Percentiles rank a stretch among this genome's conserved stretches.
Evolutionary conservation across 2,888 invertebrate genomes (phyloP).

Genomic region (Acanthosepion esculentum): DNA sequence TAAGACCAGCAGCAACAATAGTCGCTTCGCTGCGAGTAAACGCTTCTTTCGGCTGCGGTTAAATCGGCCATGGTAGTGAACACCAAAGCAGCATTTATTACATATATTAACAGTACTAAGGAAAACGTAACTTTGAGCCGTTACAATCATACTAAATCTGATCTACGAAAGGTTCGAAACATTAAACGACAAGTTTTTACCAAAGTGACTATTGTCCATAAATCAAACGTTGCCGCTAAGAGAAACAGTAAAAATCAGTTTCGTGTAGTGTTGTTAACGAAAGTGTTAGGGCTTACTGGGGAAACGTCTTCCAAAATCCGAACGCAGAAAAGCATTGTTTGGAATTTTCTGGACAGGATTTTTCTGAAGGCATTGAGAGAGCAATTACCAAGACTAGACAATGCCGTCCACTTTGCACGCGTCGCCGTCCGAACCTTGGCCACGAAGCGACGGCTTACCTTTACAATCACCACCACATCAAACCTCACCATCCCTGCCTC

Average conservation of each 20-base stretch:
- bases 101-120: neutral
- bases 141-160: neutral
- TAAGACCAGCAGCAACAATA: neutral
- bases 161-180: neutral
- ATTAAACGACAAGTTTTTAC: neutral
- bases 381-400: neutral
- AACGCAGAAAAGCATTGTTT: neutral
- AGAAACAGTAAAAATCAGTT: neutral
- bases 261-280: neutral
- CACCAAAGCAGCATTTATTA: neutral
- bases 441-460: neutral
- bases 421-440: neutral
- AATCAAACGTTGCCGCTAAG: neutral
- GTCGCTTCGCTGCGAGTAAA: neutral
- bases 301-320: neutral
- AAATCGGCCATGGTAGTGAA: neutral
- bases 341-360: neutral
- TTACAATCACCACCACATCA: neutral
- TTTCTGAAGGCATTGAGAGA: neutral
- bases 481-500: neutral
- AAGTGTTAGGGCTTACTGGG: too few relatives aligned
- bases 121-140: neutral
- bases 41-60: neutral
- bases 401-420: slow-evolving; percentile 40
- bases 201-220: too few relatives aligned